phyloP scores from a whole-genome alignment of 1,140 invertebrate species.

The Zelostemma sp. region DNA sequence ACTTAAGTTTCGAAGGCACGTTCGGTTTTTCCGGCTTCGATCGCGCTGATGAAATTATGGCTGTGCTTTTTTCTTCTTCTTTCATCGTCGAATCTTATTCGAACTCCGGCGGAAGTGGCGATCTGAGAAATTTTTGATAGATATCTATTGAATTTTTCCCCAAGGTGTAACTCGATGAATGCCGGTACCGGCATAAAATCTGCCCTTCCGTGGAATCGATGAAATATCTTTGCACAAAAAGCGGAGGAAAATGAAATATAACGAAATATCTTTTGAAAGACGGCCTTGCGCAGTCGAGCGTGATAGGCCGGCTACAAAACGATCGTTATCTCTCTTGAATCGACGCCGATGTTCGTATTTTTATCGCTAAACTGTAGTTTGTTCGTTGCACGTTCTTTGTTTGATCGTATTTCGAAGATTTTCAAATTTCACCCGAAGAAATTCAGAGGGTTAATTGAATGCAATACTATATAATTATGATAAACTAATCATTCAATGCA shows the following conservation, averaged over 20 bases:
- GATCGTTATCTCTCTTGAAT: not conserved
- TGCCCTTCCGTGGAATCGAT: slow-evolving; percentile 33
- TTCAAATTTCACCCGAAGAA: too few species aligned
- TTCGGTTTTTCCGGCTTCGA: not conserved
- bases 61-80: slow-evolving; percentile 12
- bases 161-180: slow-evolving; percentile 51
- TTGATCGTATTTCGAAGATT: too few species aligned
- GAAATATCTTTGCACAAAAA: slow-evolving; percentile 32
- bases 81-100: slow-evolving; percentile 51
- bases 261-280: slow-evolving; percentile 25
- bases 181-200: slow-evolving; percentile 36
- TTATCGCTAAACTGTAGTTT: too few species aligned
- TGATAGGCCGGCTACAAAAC: slow-evolving; percentile 1
- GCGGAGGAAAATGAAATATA: slow-evolving; percentile 24
- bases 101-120: slow-evolving; percentile 42
- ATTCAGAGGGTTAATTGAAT: too few species aligned
- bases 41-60: too few species aligned
- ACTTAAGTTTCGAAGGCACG: not conserved
- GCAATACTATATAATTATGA: too few species aligned
- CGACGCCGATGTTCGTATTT: too few species aligned
- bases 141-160: slow-evolving; percentile 36
- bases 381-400: too few species aligned
- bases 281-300: slow-evolving; percentile 13
- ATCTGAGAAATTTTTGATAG: slow-evolving; percentile 61
- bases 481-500: too few species aligned